Evolutionary conservation across 2,797 vertebrate species (phyloP), one percentile per base, ranked within the genome.

Genomic region (Hozukius guyotensis): DNA sequence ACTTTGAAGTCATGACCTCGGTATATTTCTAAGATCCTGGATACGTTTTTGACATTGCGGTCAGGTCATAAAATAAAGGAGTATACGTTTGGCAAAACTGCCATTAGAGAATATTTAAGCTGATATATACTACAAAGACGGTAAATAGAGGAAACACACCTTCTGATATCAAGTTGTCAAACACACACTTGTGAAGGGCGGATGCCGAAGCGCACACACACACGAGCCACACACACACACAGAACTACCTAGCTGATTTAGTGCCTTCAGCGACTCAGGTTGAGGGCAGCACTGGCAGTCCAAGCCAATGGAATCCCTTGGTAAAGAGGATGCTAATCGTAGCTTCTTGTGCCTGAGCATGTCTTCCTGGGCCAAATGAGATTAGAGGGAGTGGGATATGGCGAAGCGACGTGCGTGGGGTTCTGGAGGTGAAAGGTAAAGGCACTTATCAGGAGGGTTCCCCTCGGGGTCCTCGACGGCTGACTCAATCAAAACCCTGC

Each of bases 371-470:
- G 92, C 92, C 93, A 95, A 94, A 95, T 95, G 95, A 95, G 96
- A 96, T 96, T 95, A 95, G 93, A 89, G 89, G 75, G 87, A 93
- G 91, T 89, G 92, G 91, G 90, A 92, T 92, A 91, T 55, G 83
- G 87, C 36, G 83, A 79, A 92, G 90, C 78, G 89, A 90, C 90
- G 92, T 92, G 94, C 87, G 92, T 93, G 94, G 94, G 93, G 94
- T 94, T 95, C 93, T 94, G 94, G 95, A 96, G 96, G 96, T 96
- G 96, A 96, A 96, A 96, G 96, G 96, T 96, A 96, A 96, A 96
- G 94, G 94, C 95, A 96, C 96, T 96, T 96, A 96, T 96, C 95
- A 94, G 94, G 85, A 95, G 91, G 94, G 92, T 90, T 91, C 93
- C 94, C 93, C 91, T 92, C 92, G 80, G 95, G 96, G 95, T 94